Evolutionary conservation across 2,797 vertebrate species (phyloP), one percentile per base, ranked within the genome.

Genomic region (Danio jaintianensis): DNA sequence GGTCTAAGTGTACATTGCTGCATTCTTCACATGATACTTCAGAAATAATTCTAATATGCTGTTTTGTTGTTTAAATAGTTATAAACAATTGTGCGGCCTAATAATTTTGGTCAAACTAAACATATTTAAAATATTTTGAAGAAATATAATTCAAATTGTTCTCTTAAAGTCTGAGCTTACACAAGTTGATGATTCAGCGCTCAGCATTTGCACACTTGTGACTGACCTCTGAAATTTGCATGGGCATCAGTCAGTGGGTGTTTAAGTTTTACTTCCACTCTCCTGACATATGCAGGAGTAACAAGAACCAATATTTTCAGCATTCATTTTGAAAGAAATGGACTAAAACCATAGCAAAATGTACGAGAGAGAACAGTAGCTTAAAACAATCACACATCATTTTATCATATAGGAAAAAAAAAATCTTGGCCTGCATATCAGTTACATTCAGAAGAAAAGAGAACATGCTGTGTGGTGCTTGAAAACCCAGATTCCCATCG

Each of bases 241-340:
- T 71, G 18, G 36, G 18, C 7, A 43, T 18, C 16, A 38, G 38
- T 56, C 52, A 38, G 38, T 71, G 38, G 6, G 38, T 10, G 38
- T 55, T 71, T 16, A 55, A 29, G 20, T 42, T 20, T 56, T 71
- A 71, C 52, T 56, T 71, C 43, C 52, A 43, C 52, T 52, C 47
- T 71, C n/a, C 7, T 48, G 29, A 18, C 40, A 7, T 5, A 52
- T 47, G 29, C 29, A 40, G 9, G 11, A 69, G 40, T 40, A 18
- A 69, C 16, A 38, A 40, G 10, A 16, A 15, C 29, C 1, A 10
- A 12, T 16, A 0, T 52, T 52, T 50, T 7, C 9, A 52, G 29
- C 7, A 11, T 40, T 13, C 10, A 40, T n/a, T 5, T 15, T 15
- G 1, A 69, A 69, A 29, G 5, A 69, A 62, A 62, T 40, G 36